A percentile compares a stretch with the other conserved stretches of the same genome.
Conservation (phyloP, 2,113 vertebrate genomes). For the Thalassoma bifasciatum region DNA sequence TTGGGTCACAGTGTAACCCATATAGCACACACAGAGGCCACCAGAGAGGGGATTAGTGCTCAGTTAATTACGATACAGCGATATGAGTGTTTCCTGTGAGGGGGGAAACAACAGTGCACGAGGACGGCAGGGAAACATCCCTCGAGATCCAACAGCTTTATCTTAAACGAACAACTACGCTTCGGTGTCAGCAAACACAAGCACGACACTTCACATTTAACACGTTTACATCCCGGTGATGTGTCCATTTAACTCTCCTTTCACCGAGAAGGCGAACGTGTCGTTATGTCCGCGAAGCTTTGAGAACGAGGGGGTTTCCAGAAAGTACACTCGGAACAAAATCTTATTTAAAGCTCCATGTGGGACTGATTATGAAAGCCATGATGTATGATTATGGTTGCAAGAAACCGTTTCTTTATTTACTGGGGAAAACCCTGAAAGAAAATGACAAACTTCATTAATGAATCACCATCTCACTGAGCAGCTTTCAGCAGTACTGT, state of each 20-base stretch:
- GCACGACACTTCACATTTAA: not conserved
- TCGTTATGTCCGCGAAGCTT: no score
- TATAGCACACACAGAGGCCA: conserved; percentile 20
- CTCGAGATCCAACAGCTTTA: conserved; percentile 17
- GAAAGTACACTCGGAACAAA: not conserved
- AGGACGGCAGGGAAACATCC: conserved; percentile 19
- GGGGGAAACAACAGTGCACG: conserved; percentile 11
- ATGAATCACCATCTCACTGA: not conserved
- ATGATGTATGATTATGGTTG: conserved; percentile 4
- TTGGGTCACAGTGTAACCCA: conserved; percentile 19
- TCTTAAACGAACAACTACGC: conserved; percentile 15
- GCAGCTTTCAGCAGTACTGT: not conserved
- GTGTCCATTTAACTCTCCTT: not conserved
- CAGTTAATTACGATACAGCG: conserved; percentile 66
- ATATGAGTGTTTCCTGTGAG: conserved; percentile 51
- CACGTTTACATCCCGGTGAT: not conserved
- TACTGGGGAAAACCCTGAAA: not conserved
- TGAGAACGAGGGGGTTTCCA: not conserved
- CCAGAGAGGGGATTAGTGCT: conserved; percentile 45
- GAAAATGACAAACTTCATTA: not conserved
- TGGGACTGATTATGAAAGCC: conserved; percentile 9
- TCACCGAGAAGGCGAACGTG: no score
- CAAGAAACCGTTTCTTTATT: conserved; percentile 16
- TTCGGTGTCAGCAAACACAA: conserved; percentile 11
- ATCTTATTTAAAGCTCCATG: not conserved